Evolutionary conservation across 2,797 vertebrate genomes (phyloP).

Genomic region (Ambastaia sidthimunki): DNA sequence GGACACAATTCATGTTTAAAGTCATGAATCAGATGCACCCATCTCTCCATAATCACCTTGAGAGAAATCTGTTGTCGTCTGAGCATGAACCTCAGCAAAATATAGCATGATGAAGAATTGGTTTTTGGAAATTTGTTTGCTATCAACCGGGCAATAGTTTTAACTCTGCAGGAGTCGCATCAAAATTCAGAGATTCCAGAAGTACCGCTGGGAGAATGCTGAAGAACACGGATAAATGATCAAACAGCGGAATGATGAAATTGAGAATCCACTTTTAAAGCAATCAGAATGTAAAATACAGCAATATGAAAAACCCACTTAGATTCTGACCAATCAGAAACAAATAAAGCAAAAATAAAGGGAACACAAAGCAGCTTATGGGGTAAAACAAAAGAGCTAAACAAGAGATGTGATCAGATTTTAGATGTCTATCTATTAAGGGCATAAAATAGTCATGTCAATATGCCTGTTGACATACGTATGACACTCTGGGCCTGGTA

Average conservation of each 20-base stretch:
- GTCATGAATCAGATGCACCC: background rate
- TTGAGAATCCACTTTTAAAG: slow-evolving; percentile 2
- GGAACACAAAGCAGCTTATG: background rate
- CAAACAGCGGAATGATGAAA: slow-evolving; percentile 2
- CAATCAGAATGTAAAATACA: background rate
- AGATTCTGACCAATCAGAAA: background rate
- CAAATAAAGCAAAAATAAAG: background rate
- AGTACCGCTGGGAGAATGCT: slow-evolving; percentile 3
- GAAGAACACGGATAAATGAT: slow-evolving; percentile 14
- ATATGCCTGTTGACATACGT: background rate
- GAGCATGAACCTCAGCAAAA: background rate
- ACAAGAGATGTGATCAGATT: background rate
- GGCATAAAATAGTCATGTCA: background rate
- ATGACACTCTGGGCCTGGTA: background rate
- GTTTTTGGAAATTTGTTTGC: slow-evolving; percentile 15
- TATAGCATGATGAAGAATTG: slow-evolving; percentile 22
- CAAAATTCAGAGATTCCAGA: slow-evolving; percentile 43
- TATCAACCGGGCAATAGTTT: slow-evolving; percentile 35
- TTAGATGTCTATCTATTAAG: background rate
- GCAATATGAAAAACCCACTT: background rate
- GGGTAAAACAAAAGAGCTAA: background rate
- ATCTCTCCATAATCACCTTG: background rate
- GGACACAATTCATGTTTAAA: background rate
- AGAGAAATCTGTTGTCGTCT: slow-evolving; percentile 7
- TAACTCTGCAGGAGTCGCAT: slow-evolving; percentile 41